Base-by-base conservation (phyloP, 2,888 invertebrate species). In the Augochlorella aurata region DNA sequence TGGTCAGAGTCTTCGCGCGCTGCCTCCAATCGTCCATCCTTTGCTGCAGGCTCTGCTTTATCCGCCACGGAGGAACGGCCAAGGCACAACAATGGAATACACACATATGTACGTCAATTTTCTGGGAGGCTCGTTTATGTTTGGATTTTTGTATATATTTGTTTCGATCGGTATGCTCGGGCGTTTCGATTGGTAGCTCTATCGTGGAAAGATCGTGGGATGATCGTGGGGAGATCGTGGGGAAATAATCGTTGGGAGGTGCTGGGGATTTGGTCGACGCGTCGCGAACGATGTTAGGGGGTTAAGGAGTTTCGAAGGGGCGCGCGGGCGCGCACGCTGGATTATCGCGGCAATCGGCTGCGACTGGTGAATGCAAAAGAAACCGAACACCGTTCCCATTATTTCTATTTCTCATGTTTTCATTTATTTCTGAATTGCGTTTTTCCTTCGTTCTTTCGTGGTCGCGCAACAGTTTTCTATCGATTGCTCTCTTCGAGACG, bases 1-100 rank as follows among this genome's bases (percentile, higher is more conserved):
- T 95, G 94, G 95, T 95, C 94, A 97, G 95, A 94, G 95, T 95
- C 95, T 96, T 95, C 95, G 96, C 96, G 94, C 95, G 96, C 94
- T 95, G 95, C 94, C 95, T 95, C 94, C 94, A 95, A 94, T 95
- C 95, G 94, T 95, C 96, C 94, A 95, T 94, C 94, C 94, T 94
- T 93, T 94, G 94, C 93, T 94, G 95, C 94, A 95, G 94, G 94
- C 95, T 96, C 96, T 96, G 96, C 95, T 95, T 89, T 84, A 79
- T 86, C 88, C 89, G 79, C 82, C 95, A 95, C 94, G 94, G 89
- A 90, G 89, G 90, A 91, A 91, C 91, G 91, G 92, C 93, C 93
- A 93, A 91, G 92, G 92, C 93, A 92, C 90, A 93, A 84, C 87
- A 88, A 88, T 88, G 85, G 89, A 89, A 89, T 89, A 88, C 84